phyloP scores from a whole-genome alignment of 2,113 vertebrate genomes.

The Ranitomeya imitator region DNA sequence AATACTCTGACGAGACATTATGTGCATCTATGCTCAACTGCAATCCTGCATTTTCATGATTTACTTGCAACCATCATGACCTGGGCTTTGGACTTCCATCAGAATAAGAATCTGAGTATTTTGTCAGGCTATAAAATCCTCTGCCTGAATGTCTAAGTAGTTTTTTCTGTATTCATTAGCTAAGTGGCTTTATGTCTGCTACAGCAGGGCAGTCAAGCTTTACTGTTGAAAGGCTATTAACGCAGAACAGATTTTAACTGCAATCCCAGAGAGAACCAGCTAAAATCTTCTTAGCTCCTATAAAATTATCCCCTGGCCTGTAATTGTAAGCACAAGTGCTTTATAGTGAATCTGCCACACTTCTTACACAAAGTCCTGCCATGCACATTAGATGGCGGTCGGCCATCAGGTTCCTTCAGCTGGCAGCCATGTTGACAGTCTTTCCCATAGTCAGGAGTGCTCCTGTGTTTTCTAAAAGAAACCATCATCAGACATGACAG shows the following conservation, averaged over 20 bases:
- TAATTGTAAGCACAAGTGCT: neutral
- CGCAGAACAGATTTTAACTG: neutral
- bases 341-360: neutral
- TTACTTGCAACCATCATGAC: neutral
- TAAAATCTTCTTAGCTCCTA: neutral
- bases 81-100: neutral
- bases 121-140: conserved; percentile 16
- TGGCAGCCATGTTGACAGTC: too few species aligned
- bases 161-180: conserved; percentile 18
- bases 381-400: too few species aligned
- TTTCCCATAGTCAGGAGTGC: too few species aligned
- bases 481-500: too few species aligned
- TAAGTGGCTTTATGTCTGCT: conserved; percentile 12
- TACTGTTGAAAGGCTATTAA: conserved; percentile 30
- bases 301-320: neutral
- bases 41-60: too few species aligned
- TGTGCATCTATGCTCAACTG: too few species aligned
- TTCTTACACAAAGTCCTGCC: too few species aligned
- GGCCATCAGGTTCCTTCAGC: too few species aligned
- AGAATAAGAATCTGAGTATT: neutral
- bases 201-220: neutral
- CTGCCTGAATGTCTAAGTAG: conserved; percentile 24
- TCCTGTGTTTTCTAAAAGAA: too few species aligned
- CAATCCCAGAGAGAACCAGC: conserved; percentile 1
- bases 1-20: too few species aligned